These are phyloP conservation scores for Porites lutea DNA, from an alignment of 64 coral and sea anemone species.

Conservation along the genomic window DNA sequence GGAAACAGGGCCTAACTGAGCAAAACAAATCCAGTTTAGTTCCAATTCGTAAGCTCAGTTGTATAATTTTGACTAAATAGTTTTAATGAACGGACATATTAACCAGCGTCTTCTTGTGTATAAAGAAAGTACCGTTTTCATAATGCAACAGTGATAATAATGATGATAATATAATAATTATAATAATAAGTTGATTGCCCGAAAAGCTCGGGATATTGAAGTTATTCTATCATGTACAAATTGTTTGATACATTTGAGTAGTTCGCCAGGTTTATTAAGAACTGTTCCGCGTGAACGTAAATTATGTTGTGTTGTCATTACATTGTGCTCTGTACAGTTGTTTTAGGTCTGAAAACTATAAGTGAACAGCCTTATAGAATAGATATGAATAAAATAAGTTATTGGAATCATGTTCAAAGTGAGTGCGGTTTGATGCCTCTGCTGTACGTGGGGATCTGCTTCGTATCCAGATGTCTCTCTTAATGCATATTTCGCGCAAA, in stretches of 20 bases:
- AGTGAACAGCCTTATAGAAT: constrained; percentile 53
- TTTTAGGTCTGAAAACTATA: constrained; percentile 35
- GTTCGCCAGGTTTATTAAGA: constrained; percentile 1
- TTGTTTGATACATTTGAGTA: constrained; percentile 59
- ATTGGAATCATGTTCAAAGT: constrained; percentile 31
- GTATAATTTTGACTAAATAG: constrained; percentile 34
- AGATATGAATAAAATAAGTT: constrained; percentile 63
- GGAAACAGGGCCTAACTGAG: not conserved
- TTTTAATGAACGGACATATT: constrained; percentile 14
- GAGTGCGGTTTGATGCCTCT: not conserved
- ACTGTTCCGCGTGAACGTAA: constrained; percentile 27
- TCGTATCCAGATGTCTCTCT: too few species aligned
- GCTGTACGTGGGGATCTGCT: too few species aligned
- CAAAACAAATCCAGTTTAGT: constrained; percentile 27
- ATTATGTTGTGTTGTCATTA: constrained; percentile 43
- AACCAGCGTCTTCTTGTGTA: constrained; percentile 8
- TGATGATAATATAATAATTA: constrained; percentile 53
- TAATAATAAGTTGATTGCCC: constrained; percentile 53
- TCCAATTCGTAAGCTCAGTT: not conserved
- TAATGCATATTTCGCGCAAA: too few species aligned
- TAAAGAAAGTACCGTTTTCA: constrained; percentile 47
- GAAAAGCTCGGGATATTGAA: constrained; percentile 38
- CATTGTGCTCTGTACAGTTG: constrained; percentile 43
- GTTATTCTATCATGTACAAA: constrained; percentile 64
- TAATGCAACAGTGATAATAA: constrained; percentile 43